A percentile compares a stretch with the other conserved stretches of the same genome.
Conservation (phyloP, 2,888 invertebrate genomes). For the Meiosimyza platycephala region DNA sequence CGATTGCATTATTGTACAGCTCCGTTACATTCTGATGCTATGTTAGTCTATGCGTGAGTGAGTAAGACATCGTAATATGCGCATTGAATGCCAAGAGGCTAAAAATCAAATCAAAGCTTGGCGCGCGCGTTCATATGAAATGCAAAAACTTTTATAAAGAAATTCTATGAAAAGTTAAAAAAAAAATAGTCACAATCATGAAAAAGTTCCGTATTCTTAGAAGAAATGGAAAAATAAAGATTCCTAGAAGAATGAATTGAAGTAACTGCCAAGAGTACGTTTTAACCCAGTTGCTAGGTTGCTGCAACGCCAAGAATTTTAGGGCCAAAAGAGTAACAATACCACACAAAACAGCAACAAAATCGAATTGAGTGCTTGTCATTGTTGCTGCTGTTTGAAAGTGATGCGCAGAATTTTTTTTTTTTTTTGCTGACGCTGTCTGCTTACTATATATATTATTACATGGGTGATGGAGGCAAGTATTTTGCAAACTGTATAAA, state of each 20-base stretch:
- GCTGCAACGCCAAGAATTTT: neutral
- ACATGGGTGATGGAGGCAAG: neutral
- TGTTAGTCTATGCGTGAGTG: neutral
- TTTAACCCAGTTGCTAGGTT: too few species aligned
- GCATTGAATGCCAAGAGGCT: slow-evolving; percentile 6
- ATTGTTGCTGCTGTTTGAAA: neutral
- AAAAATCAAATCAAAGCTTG: slow-evolving; percentile 10
- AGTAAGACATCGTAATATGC: neutral
- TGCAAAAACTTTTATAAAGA: too few species aligned
- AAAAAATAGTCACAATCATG: too few species aligned
- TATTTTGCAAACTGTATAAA: neutral
- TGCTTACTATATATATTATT: neutral
- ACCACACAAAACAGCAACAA: neutral
- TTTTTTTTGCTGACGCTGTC: neutral
- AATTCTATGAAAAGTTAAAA: too few species aligned
- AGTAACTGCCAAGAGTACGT: neutral
- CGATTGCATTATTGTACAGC: too few species aligned
- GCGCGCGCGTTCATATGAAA: neutral
- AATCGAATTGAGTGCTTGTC: slow-evolving; percentile 11
- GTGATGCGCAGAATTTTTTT: neutral
- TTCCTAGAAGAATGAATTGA: neutral
- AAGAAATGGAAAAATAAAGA: neutral
- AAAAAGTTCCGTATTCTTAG: neutral
- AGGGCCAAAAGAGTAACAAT: neutral
- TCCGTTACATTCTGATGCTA: neutral